Percentiles rank a stretch among this genome's conserved stretches.
phyloP scores from a whole-genome alignment of 2,113 vertebrate genomes.

The Podilymbus podiceps region DNA sequence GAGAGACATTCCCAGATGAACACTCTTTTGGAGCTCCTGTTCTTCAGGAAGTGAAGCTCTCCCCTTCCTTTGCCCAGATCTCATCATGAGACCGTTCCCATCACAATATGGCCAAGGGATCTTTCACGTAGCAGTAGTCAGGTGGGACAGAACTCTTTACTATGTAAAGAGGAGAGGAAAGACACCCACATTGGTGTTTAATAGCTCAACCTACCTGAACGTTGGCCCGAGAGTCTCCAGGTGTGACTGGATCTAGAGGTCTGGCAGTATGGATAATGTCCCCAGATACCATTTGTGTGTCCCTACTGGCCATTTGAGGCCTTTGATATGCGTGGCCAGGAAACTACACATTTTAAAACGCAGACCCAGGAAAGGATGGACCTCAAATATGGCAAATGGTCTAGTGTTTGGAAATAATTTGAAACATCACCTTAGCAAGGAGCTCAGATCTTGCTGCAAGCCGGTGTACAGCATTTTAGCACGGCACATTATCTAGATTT shows the following conservation, averaged over 20 bases:
- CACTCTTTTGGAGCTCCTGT: not conserved
- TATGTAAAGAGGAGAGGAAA: not conserved
- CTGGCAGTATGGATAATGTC: not conserved
- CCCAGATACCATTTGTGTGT: not conserved
- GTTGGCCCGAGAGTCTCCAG: not conserved
- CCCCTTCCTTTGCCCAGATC: not conserved
- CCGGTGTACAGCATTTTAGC: not conserved
- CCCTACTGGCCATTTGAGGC: not conserved
- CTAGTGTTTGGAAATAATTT: not conserved
- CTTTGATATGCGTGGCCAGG: not conserved
- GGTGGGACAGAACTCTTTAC: not conserved
- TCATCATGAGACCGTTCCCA: not conserved
- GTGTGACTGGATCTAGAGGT: not conserved
- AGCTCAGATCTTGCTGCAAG: not conserved
- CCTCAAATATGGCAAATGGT: not conserved
- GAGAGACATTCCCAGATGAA: not conserved
- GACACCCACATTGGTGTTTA: not conserved
- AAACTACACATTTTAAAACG: not conserved
- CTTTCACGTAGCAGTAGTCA: not conserved
- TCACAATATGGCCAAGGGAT: not conserved
- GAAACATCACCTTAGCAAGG: not conserved
- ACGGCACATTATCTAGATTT: conserved; percentile 1
- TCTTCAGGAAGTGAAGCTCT: not conserved
- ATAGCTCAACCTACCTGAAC: not conserved
- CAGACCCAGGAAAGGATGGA: not conserved